phyloP scores from a whole-genome alignment of 2,113 vertebrate species.

The Chaetura pelagica region DNA sequence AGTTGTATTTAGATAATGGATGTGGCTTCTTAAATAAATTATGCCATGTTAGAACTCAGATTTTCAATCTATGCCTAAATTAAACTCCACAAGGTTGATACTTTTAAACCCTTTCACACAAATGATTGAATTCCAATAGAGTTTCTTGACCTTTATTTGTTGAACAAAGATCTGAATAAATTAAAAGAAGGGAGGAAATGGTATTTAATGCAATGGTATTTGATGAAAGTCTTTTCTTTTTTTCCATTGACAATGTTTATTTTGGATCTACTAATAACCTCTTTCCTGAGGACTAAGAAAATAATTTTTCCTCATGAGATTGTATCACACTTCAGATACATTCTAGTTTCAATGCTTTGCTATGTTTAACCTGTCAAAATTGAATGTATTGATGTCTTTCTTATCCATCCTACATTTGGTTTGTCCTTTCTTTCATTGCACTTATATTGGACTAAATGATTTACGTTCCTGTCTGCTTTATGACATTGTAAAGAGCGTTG shows the following conservation, averaged over 20 bases:
- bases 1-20: neutral
- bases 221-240: neutral
- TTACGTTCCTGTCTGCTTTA: slow-evolving; percentile 63
- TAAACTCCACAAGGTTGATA: neutral
- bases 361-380: slow-evolving; percentile 70
- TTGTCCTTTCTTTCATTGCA: slow-evolving; percentile 72
- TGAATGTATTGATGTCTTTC: slow-evolving; percentile 64
- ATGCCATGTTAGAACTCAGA: neutral
- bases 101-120: neutral
- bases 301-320: slow-evolving; percentile 31
- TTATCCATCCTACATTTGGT: slow-evolving; percentile 54
- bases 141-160: neutral
- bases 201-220: neutral
- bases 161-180: neutral
- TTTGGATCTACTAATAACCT: neutral
- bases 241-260: neutral
- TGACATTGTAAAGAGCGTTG: slow-evolving; percentile 52
- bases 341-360: slow-evolving; percentile 72
- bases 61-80: neutral
- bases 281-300: slow-evolving; percentile 24
- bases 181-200: neutral
- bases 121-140: neutral
- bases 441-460: slow-evolving; percentile 56
- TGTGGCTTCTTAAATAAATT: neutral
- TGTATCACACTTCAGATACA: slow-evolving; percentile 52